These are phyloP conservation scores for Apotomis capreana DNA, from an alignment of 2,888 invertebrate species.

Conservation along the genomic window DNA sequence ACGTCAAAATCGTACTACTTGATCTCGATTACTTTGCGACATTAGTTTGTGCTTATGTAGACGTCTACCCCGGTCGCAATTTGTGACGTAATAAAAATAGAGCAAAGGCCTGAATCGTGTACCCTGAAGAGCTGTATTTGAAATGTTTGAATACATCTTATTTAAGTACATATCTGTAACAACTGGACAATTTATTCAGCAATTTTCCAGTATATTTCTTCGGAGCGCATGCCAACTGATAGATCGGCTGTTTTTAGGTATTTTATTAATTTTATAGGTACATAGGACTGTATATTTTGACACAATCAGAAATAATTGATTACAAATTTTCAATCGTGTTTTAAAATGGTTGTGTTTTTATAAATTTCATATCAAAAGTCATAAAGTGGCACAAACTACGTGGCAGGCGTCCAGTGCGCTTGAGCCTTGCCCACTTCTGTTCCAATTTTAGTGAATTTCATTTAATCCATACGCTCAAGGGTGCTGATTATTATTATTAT, in stretches of 20 bases:
- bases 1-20: neutral
- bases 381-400: slow-evolving; percentile 15
- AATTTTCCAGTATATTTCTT: slow-evolving; percentile 2
- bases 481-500: slow-evolving; percentile 49
- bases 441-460: slow-evolving; percentile 17
- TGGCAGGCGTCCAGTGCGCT: slow-evolving; percentile 54
- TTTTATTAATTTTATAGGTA: neutral
- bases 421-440: slow-evolving; percentile 52
- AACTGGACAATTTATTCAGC: neutral
- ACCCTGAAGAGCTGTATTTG: neutral
- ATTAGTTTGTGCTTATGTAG: neutral
- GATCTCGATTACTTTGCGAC: slow-evolving; percentile 10
- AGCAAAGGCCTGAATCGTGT: neutral
- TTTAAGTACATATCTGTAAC: neutral
- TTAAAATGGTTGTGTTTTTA: slow-evolving; percentile 15
- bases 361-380: slow-evolving; percentile 24
- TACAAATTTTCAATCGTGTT: neutral
- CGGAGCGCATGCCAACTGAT: neutral
- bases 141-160: neutral
- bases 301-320: neutral
- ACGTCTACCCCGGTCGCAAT: neutral
- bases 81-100: neutral
- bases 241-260: neutral
- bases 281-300: too few species aligned
- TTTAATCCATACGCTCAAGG: slow-evolving; percentile 46